Evolutionary conservation across 2,797 vertebrate species (phyloP), one percentile per base, ranked within the genome.

Genomic region (Podarcis lilfordi): DNA sequence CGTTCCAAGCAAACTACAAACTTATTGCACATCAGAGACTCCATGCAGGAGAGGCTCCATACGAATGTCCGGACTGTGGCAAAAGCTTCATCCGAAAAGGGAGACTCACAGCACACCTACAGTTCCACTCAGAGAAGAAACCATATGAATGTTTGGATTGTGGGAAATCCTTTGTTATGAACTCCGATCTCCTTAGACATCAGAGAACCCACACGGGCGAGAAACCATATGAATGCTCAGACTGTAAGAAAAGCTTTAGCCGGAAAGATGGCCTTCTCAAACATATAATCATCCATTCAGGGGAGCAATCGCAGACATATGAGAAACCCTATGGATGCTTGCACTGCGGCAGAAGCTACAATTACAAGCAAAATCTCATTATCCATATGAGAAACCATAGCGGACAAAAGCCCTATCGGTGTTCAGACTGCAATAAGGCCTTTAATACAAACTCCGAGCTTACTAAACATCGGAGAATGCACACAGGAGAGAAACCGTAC

Each of bases 371-470:
- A 19, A 78, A 83, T 15, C 78, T 91, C 66, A 82, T 80, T 35
- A 86, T 85, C 6, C 88, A 91, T 77, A 94, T 95, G 90, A 91
- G 95, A 1, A 94, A 94, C 78, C 96, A 96, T 88, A 95, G 93
- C 0, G 96, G 95, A 0, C 95, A 96, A 90, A 92, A 95, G 35
- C 94, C 95, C 85, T 96, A 96, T 91, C 91, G 89, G 68, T 96
- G 96, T 64, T 91, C 92, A 0, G 94, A 95, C 89, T 93, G 92
- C 25, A 50, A 84, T 66, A 93, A 93, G 79, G 86, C 84, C 88
- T 93, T 93, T 85, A 87, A 85, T 35, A 80, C 69, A 77, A 89
- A 86, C 66, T 85, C 86, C 0, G 76, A 59, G 29, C 89, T 90
- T 6, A 55, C 32, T 59, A 86, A 87, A 32, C 89, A 90, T 78